These are phyloP conservation scores for Sinocyclocheilus anshuiensis DNA, from an alignment of 2,113 vertebrate species.

Conservation along the genomic window DNA sequence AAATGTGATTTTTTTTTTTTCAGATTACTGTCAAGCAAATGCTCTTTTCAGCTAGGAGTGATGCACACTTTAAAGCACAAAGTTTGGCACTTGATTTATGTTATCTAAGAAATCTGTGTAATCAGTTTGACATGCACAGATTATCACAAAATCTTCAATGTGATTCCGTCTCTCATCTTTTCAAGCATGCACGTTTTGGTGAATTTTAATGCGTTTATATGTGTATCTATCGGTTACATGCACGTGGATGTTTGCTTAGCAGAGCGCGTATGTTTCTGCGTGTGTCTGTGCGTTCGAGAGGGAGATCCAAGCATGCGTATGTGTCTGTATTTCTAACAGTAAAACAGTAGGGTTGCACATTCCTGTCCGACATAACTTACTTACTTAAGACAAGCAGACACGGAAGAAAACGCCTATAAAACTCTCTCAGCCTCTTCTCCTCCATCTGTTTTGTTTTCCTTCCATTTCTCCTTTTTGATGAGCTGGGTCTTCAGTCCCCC, in stretches of 20 bases:
- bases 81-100: background rate
- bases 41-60: background rate
- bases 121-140: conserved; percentile 6
- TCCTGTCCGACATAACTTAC: conserved; percentile 44
- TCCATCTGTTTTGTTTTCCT: conserved; percentile 82
- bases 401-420: conserved; percentile 41
- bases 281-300: background rate
- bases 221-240: background rate
- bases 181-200: background rate
- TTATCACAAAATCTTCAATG: background rate
- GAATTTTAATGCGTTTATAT: conserved; percentile 2
- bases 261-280: conserved; percentile 12
- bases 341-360: conserved; percentile 53
- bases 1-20: background rate
- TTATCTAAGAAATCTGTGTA: conserved; percentile 17
- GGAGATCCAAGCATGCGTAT: background rate
- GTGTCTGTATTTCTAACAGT: conserved; percentile 28
- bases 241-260: background rate
- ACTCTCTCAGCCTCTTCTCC: conserved; percentile 66
- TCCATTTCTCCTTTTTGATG: conserved; percentile 82
- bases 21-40: conserved; percentile 5
- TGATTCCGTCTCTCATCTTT: background rate
- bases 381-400: conserved; percentile 63
- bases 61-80: conserved; percentile 11
- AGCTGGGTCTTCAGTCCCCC: conserved; percentile 81